Evolutionary conservation across 2,797 vertebrate genomes (phyloP).

Genomic region (Selene dorsalis): DNA sequence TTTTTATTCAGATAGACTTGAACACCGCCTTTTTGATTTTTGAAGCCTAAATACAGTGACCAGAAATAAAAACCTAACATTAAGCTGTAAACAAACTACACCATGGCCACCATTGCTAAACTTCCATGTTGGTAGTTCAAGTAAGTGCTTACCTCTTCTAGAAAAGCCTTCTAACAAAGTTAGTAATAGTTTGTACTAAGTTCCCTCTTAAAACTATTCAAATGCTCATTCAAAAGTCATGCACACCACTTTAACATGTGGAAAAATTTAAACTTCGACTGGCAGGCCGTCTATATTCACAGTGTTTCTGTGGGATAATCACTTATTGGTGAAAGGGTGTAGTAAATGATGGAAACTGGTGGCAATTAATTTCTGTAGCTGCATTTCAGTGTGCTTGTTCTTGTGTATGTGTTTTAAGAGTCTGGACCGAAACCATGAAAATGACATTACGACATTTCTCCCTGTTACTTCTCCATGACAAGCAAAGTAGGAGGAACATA

Average conservation of each 20-base stretch:
- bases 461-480: slow-evolving; percentile 18
- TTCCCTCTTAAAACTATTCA: too few species aligned
- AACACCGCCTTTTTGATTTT: too few species aligned
- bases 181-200: too few species aligned
- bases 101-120: too few species aligned
- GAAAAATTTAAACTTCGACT: background rate
- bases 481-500: slow-evolving; percentile 38
- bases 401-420: slow-evolving; percentile 14
- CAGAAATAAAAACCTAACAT: too few species aligned
- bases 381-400: background rate
- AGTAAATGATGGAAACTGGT: background rate
- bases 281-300: background rate
- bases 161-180: too few species aligned
- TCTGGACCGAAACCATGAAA: slow-evolving; percentile 33
- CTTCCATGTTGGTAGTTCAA: too few species aligned
- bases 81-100: too few species aligned
- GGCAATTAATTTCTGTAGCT: slow-evolving; percentile 1
- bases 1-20: too few species aligned
- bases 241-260: background rate
- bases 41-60: too few species aligned
- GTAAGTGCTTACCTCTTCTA: too few species aligned
- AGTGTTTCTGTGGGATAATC: background rate
- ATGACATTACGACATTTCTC: slow-evolving; percentile 17
- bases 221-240: background rate
- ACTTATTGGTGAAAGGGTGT: background rate